These are phyloP conservation scores for Brachyopa scutellaris DNA, from an alignment of 2,888 invertebrate species.

Conservation along the genomic window DNA sequence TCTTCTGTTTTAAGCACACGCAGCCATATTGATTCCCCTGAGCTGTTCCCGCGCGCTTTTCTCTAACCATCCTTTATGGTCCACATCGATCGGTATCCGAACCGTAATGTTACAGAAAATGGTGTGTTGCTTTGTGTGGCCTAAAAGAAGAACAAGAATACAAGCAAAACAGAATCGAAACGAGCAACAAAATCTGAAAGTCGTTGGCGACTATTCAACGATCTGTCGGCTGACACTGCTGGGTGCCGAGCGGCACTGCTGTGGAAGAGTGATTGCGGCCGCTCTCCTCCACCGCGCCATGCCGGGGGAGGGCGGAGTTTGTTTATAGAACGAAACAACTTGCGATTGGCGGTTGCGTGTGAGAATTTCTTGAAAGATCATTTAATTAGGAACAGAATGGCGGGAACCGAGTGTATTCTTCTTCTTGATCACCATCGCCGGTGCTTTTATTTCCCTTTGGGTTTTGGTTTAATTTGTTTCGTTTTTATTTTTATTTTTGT, in stretches of 20 bases:
- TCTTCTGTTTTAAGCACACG: conserved; percentile 64
- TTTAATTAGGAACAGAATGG: conserved; percentile 71
- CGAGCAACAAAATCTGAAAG: conserved; percentile 9
- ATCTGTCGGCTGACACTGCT: conserved; percentile 58
- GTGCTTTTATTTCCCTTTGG: conserved; percentile 8
- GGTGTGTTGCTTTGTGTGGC: conserved; percentile 54
- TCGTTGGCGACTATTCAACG: conserved; percentile 66
- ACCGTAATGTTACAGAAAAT: conserved; percentile 27
- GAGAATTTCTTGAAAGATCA: conserved; percentile 71
- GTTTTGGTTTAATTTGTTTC: neutral
- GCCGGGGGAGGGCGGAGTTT: conserved; percentile 64
- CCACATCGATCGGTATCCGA: neutral
- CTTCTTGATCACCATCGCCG: neutral
- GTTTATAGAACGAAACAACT: conserved; percentile 67
- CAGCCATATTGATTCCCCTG: conserved; percentile 64
- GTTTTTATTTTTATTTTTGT: conserved; percentile 4
- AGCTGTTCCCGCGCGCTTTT: neutral
- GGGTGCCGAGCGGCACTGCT: conserved; percentile 1
- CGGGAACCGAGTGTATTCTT: conserved; percentile 52
- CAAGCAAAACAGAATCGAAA: conserved; percentile 13
- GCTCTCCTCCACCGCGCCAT: neutral
- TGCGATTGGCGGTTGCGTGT: conserved; percentile 72
- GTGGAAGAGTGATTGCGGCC: neutral
- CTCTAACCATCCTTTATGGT: neutral
- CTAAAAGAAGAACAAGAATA: conserved; percentile 24